phyloP scores from a whole-genome alignment of 2,888 invertebrate genomes.

The Rhagophthalmus giganteus region DNA sequence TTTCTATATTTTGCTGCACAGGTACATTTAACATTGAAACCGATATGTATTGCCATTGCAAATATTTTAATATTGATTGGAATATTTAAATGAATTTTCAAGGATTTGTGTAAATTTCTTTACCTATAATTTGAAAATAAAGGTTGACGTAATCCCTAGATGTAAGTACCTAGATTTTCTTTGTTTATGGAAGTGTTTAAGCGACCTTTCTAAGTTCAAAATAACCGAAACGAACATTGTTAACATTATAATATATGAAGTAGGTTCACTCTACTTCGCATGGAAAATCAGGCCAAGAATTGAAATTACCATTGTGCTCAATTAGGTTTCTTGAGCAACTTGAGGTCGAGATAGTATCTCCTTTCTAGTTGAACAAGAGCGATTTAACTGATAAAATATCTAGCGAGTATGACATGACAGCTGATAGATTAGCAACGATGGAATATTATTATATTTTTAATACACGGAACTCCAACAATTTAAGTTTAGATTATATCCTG shows the following conservation, averaged over 20 bases:
- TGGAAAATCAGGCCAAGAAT: slow-evolving; percentile 26
- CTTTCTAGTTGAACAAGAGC: slow-evolving; percentile 24
- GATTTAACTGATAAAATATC: slow-evolving; percentile 26
- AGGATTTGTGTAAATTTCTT: too few relatives aligned
- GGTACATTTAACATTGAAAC: too few relatives aligned
- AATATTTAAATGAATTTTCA: background rate
- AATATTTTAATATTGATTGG: background rate
- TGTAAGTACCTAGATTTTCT: background rate
- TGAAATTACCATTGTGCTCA: slow-evolving; percentile 28
- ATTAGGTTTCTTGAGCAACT: slow-evolving; percentile 26
- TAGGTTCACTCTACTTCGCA: slow-evolving; percentile 17
- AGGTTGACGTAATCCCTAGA: too few relatives aligned
- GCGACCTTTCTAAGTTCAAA: too few relatives aligned
- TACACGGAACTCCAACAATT: too few relatives aligned
- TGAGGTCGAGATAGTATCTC: slow-evolving; percentile 25
- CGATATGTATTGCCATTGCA: too few relatives aligned
- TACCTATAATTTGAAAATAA: too few relatives aligned
- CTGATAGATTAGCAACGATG: slow-evolving; percentile 24
- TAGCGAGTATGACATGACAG: slow-evolving; percentile 18
- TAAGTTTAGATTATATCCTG: too few relatives aligned
- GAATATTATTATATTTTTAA: too few relatives aligned
- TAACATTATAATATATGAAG: too few relatives aligned
- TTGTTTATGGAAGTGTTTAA: background rate
- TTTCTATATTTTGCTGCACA: too few relatives aligned
- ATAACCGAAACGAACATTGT: too few relatives aligned